phyloP scores from a whole-genome alignment of 2,113 vertebrate genomes.

The Lipophrys pholis region DNA sequence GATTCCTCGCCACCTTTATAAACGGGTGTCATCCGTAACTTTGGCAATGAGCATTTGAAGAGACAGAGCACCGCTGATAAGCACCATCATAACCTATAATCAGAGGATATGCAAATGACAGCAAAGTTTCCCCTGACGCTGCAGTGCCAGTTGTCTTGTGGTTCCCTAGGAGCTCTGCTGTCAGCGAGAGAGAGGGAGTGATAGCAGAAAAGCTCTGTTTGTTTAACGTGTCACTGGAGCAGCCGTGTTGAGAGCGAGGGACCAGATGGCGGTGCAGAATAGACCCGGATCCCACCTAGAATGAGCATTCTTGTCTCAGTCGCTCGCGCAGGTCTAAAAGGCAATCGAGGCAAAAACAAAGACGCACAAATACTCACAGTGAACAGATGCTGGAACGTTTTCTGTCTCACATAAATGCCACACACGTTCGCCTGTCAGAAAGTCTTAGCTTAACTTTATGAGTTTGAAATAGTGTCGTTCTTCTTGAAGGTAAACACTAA shows the following conservation, averaged over 20 bases:
- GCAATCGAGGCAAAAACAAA: constrained; percentile 12
- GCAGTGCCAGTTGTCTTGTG: constrained; percentile 52
- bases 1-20: constrained; percentile 32
- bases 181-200: constrained; percentile 61
- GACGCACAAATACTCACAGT: constrained; percentile 6
- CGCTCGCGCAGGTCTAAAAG: constrained; percentile 24
- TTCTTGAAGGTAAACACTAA: constrained; percentile 30
- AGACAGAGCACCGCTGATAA: constrained; percentile 61
- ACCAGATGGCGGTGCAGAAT: constrained; percentile 64
- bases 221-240: constrained; percentile 71
- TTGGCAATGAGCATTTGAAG: constrained; percentile 48
- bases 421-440: constrained; percentile 3
- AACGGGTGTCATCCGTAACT: constrained; percentile 40
- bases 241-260: constrained; percentile 53
- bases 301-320: constrained; percentile 48
- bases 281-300: constrained; percentile 47
- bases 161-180: constrained; percentile 61
- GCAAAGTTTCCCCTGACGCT: constrained; percentile 53
- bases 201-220: constrained; percentile 67
- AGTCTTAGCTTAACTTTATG: constrained; percentile 4
- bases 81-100: constrained; percentile 72
- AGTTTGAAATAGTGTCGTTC: constrained; percentile 2
- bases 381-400: constrained; percentile 16
- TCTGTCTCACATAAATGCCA: neutral
- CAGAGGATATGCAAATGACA: constrained; percentile 69